These are phyloP conservation scores for Heloderma charlesbogerti DNA, from an alignment of 2,113 vertebrate species.

Conservation along the genomic window DNA sequence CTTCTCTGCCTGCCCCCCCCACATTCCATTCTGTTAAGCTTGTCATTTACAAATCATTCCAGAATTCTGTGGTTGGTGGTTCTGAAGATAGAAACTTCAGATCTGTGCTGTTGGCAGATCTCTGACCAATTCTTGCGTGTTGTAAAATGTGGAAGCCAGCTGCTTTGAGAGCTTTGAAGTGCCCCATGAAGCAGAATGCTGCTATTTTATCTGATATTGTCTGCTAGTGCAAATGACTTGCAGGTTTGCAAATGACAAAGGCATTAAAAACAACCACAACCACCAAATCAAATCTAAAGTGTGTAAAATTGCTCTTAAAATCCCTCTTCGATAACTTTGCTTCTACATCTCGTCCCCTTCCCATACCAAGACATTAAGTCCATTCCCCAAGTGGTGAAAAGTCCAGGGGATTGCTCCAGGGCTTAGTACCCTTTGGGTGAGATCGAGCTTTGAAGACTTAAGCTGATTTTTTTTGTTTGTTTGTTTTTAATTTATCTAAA, in stretches of 20 bases:
- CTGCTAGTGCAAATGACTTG: neutral
- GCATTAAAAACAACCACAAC: neutral
- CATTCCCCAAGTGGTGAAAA: too few species aligned
- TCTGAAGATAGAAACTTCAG: conserved; percentile 37
- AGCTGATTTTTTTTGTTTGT: too few species aligned
- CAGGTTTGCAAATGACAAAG: neutral
- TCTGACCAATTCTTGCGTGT: neutral
- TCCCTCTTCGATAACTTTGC: neutral
- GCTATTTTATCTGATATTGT: neutral
- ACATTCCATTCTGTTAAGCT: conserved; percentile 4
- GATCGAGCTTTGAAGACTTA: too few species aligned
- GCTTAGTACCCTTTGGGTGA: too few species aligned
- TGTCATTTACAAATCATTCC: conserved; percentile 24
- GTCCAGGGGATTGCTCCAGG: too few species aligned
- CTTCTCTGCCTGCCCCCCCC: neutral
- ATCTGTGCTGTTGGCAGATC: neutral
- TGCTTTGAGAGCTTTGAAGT: neutral
- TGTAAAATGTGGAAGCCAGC: fast-evolving
- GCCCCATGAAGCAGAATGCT: neutral
- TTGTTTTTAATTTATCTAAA: too few species aligned
- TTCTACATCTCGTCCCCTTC: too few species aligned
- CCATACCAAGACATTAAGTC: too few species aligned
- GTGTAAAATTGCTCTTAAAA: neutral
- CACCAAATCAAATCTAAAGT: too few species aligned
- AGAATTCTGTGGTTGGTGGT: conserved; percentile 27